phyloP scores from a whole-genome alignment of 2,888 invertebrate genomes.

The Callinectes sapidus region DNA sequence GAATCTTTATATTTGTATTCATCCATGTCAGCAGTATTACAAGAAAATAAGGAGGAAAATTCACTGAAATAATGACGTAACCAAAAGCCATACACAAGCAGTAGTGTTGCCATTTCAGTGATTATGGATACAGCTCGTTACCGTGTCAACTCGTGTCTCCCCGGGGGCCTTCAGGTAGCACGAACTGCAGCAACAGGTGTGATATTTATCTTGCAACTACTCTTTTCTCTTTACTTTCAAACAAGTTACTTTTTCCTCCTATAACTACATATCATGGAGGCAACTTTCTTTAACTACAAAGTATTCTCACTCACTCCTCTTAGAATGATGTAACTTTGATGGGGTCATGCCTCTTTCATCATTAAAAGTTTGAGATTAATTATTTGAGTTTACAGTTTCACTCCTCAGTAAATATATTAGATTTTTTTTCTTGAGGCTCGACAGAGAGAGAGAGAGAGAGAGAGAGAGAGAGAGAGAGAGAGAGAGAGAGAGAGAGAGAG shows the following conservation, averaged over 20 bases:
- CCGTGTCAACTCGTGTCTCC: no score
- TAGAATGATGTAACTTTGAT: background rate
- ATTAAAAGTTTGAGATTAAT: background rate
- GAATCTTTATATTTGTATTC: no score
- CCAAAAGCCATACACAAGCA: no score
- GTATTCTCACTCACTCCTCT: background rate
- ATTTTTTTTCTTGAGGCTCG: no score
- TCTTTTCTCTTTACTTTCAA: no score
- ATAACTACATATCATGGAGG: background rate
- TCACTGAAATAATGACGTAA: no score
- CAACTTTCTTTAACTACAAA: background rate
- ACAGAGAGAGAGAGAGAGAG: no score
- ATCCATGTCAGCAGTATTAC: no score
- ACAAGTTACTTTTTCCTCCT: background rate
- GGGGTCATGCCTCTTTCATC: background rate
- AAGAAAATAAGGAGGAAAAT: no score
- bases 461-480: no score
- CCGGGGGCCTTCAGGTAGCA: background rate
- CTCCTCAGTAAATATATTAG: background rate
- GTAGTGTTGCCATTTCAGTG: no score
- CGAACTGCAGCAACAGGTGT: background rate
- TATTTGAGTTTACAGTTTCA: background rate
- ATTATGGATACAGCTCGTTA: no score
- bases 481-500: background rate
- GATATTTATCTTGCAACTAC: background rate